phyloP scores from a whole-genome alignment of 2,888 invertebrate genomes.

The Suillia variegata region DNA sequence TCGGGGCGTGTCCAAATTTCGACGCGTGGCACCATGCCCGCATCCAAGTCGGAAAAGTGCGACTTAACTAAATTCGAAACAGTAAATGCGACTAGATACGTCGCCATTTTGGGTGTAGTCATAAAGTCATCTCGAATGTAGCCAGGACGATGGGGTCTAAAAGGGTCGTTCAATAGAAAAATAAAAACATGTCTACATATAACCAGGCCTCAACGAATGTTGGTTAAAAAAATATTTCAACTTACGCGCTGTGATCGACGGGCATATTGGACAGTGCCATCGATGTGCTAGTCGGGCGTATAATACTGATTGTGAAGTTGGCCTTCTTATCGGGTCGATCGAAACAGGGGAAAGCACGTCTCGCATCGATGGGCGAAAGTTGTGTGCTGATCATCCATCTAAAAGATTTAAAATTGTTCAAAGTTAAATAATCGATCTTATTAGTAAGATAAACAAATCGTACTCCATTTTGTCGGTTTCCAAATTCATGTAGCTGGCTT shows the following conservation, averaged over 20 bases:
- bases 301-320: slow-evolving; percentile 72
- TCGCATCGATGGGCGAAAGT: slow-evolving; percentile 79
- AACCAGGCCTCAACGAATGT: neutral
- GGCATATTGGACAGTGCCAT: slow-evolving; percentile 72
- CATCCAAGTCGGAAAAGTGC: slow-evolving; percentile 45
- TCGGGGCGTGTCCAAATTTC: slow-evolving; percentile 59
- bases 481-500: slow-evolving; percentile 62
- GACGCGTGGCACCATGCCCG: slow-evolving; percentile 47
- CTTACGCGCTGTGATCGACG: slow-evolving; percentile 46
- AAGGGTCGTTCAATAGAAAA: slow-evolving; percentile 8
- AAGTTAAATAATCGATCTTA: neutral
- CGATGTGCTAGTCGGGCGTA: slow-evolving; percentile 62
- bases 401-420: slow-evolving; percentile 29
- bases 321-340: slow-evolving; percentile 86
- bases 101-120: slow-evolving; percentile 73
- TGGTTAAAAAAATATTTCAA: slow-evolving; percentile 7
- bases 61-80: slow-evolving; percentile 63
- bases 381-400: slow-evolving; percentile 82
- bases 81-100: slow-evolving; percentile 74
- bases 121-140: slow-evolving; percentile 71
- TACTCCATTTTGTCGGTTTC: slow-evolving; percentile 58
- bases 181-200: neutral
- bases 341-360: slow-evolving; percentile 85
- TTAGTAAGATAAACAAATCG: slow-evolving; percentile 18
- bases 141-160: slow-evolving; percentile 56